phyloP scores from a whole-genome alignment of 2,797 vertebrate species.

The Gadopsis bispinosus region DNA sequence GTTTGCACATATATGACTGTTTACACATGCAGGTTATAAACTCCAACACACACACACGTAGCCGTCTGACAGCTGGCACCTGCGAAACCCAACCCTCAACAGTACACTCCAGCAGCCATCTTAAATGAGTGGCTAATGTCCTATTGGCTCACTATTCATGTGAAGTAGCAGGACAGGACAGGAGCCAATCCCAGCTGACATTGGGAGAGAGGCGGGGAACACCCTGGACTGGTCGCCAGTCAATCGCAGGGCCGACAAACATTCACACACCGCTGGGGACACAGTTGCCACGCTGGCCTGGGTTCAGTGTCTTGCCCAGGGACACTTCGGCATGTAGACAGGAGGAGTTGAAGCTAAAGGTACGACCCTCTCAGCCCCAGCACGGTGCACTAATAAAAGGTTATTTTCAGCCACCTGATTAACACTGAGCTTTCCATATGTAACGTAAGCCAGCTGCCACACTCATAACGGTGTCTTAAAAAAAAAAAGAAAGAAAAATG shows the following conservation, averaged over 20 bases:
- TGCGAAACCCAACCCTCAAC: not conserved
- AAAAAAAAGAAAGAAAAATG: constrained; percentile 38
- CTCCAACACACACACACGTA: not conserved
- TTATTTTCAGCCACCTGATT: constrained; percentile 77
- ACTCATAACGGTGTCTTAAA: constrained; percentile 44
- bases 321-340: no score
- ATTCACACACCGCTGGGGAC: no score
- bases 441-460: constrained; percentile 76
- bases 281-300: no score
- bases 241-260: no score
- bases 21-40: not conserved
- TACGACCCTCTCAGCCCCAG: not conserved
- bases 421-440: constrained; percentile 66
- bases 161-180: not conserved
- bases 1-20: not conserved
- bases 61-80: not conserved
- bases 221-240: no score
- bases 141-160: not conserved
- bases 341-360: no score
- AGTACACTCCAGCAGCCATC: not conserved
- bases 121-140: not conserved
- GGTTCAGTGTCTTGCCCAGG: no score
- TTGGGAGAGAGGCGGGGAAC: no score
- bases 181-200: no score
- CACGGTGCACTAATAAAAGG: constrained; percentile 64